Conservation (phyloP, 2,113 vertebrate species). For the Microcebus ravelobensis region DNA sequence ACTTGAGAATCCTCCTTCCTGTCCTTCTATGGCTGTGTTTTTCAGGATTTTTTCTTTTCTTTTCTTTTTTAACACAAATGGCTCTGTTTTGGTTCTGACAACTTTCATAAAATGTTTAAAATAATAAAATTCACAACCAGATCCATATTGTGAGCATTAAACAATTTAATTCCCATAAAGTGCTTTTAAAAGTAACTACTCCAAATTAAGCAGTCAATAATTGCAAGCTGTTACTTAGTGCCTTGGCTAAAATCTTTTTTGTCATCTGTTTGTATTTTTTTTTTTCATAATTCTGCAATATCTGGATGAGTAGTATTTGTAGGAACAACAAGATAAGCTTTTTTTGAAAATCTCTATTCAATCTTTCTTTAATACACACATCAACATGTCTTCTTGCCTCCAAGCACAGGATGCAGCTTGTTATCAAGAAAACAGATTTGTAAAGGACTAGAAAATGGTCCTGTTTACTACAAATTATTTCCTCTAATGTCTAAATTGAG, state of each 20-base stretch:
- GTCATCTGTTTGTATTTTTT: conserved; percentile 8
- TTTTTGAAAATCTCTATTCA: background rate
- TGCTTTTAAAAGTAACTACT: conserved; percentile 5
- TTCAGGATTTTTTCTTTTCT: background rate
- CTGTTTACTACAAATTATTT: background rate
- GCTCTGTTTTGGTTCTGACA: background rate
- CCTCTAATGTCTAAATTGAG: background rate
- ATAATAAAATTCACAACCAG: background rate
- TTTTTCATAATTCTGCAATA: background rate
- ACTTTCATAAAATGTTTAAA: conserved; percentile 28
- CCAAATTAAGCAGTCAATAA: background rate
- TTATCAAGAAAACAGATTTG: background rate
- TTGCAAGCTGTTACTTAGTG: conserved; percentile 15
- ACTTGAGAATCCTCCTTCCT: background rate
- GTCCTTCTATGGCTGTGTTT: background rate
- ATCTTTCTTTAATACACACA: background rate
- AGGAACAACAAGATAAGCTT: background rate
- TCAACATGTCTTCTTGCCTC: background rate
- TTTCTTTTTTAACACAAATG: background rate
- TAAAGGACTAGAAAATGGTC: background rate
- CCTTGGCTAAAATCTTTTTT: conserved; percentile 15
- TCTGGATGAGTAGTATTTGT: background rate
- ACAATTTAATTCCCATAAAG: conserved; percentile 15
- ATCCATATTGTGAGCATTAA: conserved; percentile 19
- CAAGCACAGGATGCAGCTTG: background rate